Evolutionary conservation across 2,888 invertebrate species (phyloP).

Genomic region (Elegia similella): DNA sequence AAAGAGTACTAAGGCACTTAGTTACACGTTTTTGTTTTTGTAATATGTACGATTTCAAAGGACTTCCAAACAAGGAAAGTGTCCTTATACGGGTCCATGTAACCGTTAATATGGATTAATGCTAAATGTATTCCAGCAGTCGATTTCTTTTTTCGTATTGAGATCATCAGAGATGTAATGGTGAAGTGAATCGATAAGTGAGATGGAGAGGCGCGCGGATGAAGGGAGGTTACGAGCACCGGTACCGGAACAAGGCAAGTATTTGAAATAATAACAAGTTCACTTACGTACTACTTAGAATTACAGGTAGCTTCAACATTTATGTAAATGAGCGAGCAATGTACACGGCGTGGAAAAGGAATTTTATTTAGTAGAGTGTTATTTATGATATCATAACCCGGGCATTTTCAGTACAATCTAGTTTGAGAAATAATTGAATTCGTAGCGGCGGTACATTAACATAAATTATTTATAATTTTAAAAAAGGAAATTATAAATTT

Average conservation of each 20-base stretch:
- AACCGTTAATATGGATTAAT: slow-evolving; percentile 12
- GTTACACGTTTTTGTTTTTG: too few species aligned
- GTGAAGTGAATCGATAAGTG: slow-evolving; percentile 51
- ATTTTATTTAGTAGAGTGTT: background rate
- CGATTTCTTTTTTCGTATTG: slow-evolving; percentile 14
- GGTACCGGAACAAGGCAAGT: slow-evolving; percentile 65
- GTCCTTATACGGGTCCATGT: slow-evolving; percentile 4
- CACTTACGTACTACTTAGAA: slow-evolving; percentile 2
- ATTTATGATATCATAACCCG: too few species aligned
- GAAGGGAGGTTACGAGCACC: slow-evolving; percentile 61
- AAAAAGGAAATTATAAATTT: too few species aligned
- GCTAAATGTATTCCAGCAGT: slow-evolving; percentile 20
- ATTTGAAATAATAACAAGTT: slow-evolving; percentile 18
- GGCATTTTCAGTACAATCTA: too few species aligned
- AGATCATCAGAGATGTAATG: slow-evolving; percentile 46
- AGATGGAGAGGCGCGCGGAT: slow-evolving; percentile 69
- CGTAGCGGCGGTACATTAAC: too few species aligned
- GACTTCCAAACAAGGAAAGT: too few species aligned
- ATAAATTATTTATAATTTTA: too few species aligned
- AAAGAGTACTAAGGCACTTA: too few species aligned
- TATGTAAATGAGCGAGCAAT: slow-evolving; percentile 5
- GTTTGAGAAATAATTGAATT: too few species aligned
- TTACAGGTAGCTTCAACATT: slow-evolving; percentile 6
- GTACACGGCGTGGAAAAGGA: background rate
- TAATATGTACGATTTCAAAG: too few species aligned